Base-by-base conservation (phyloP, 2,113 vertebrate genomes). In the Riparia riparia region DNA sequence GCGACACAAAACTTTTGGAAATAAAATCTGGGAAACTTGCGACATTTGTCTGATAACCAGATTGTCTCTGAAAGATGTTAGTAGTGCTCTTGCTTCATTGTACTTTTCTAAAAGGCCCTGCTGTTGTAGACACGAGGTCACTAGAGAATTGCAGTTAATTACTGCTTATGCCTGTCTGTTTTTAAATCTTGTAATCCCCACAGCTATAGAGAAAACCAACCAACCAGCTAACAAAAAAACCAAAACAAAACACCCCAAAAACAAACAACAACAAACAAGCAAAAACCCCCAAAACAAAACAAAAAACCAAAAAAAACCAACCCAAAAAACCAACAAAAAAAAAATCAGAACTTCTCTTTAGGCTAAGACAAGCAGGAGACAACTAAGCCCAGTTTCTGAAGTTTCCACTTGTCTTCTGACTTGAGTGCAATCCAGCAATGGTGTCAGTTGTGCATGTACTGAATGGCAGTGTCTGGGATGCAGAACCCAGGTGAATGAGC, bases 91-190 rank as follows among this genome's bases (percentile, higher is more conserved):
- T 81, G 68, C 56, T 96, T 93, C 82, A 60, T 61, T 5, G 0
- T 71, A 60, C 76, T 78, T 81, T 93, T 89, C 58, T 25, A 53
- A 64, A 86, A 90, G 56, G 29, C 60, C 21, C 10, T 86, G 60
- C 60, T 74, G 86, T 78, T 89, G 82, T 92, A 90, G 90, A 66
- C 88, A 54, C 11, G 41, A 66, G 71, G 76, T 90, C 87, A 89
- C 92, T 81, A 60, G 89, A 95, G 90, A 93, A 89, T 92, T 94
- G 65, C 44, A 63, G 76, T 86, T 96, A 90, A 94, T 95, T 96
- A 56, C 79, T 88, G 64, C 81, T 96, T 92, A 82, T 84, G 83
- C 68, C 34, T 85, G 37, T 85, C 82, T 93, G 71, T 63, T 82
- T 90, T 83, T 80, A 86, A 94, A 92, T 32, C 68, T 86, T 81